These are phyloP conservation scores for Branchellion lobata DNA, from an alignment of 2,888 invertebrate species.

Conservation along the genomic window DNA sequence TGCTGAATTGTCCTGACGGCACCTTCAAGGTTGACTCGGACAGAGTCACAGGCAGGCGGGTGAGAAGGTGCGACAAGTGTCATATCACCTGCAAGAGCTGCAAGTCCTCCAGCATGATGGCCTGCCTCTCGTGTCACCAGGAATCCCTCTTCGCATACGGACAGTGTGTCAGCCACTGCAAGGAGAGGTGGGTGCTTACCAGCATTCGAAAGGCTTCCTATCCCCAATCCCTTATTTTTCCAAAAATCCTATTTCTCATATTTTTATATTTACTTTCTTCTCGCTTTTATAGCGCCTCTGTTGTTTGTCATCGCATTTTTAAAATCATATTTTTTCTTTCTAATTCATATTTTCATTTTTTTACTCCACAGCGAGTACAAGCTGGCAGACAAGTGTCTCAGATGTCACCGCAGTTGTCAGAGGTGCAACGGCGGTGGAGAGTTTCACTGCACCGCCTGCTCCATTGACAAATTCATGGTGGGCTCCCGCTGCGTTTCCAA, in stretches of 20 bases:
- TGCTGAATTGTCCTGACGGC: background rate
- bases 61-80: constrained; percentile 27
- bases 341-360: background rate
- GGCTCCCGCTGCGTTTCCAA: background rate
- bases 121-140: constrained; percentile 1
- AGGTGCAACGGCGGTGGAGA: background rate
- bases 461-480: background rate
- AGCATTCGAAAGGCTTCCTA: no score
- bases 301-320: background rate
- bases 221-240: no score
- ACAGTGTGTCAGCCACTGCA: background rate
- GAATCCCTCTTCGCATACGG: constrained; percentile 1
- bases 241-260: no score
- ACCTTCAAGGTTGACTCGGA: background rate
- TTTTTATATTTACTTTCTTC: background rate
- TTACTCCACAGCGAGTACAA: constrained; percentile 17
- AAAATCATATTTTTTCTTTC: background rate
- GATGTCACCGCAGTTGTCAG: constrained; percentile 14
- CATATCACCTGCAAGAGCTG: constrained; percentile 11
- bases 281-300: background rate
- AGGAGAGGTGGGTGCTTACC: background rate
- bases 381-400: background rate
- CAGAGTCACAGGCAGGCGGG: background rate
- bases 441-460: constrained; percentile 12
- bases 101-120: background rate